These are phyloP conservation scores for Temnothorax longispinosus DNA, from an alignment of 1,140 invertebrate species.

Conservation along the genomic window DNA sequence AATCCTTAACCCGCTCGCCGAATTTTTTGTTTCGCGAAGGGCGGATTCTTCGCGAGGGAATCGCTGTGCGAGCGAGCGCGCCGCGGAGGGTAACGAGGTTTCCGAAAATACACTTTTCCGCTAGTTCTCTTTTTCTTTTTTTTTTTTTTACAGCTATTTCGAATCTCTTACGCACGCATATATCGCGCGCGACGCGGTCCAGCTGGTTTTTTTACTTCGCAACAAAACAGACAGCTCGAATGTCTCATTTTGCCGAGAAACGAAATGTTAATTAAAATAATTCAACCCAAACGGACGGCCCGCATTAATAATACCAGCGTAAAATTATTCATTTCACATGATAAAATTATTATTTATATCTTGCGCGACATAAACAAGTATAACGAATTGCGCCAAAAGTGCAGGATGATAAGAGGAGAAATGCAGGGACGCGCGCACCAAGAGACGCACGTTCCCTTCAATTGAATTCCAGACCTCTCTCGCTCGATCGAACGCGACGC, in stretches of 20 bases:
- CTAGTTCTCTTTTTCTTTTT: background rate
- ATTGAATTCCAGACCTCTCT: background rate
- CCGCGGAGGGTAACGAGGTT: background rate
- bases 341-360: conserved; percentile 2
- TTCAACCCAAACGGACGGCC: background rate
- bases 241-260: background rate
- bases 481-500: background rate
- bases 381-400: background rate
- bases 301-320: background rate
- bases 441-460: background rate
- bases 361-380: background rate
- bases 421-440: background rate
- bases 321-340: background rate
- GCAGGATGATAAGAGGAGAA: background rate
- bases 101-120: background rate
- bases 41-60: background rate
- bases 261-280: background rate
- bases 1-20: background rate
- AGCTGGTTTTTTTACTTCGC: background rate
- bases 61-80: background rate
- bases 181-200: background rate
- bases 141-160: conserved; percentile 8
- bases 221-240: background rate
- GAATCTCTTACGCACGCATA: conserved; percentile 11
- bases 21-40: background rate